Percentiles rank a stretch among this genome's conserved stretches.
These are phyloP conservation scores for Diacarnus erythraeanus DNA, from an alignment of 37 sponge, comb jelly and placozoan genomes.

Conservation along the genomic window DNA sequence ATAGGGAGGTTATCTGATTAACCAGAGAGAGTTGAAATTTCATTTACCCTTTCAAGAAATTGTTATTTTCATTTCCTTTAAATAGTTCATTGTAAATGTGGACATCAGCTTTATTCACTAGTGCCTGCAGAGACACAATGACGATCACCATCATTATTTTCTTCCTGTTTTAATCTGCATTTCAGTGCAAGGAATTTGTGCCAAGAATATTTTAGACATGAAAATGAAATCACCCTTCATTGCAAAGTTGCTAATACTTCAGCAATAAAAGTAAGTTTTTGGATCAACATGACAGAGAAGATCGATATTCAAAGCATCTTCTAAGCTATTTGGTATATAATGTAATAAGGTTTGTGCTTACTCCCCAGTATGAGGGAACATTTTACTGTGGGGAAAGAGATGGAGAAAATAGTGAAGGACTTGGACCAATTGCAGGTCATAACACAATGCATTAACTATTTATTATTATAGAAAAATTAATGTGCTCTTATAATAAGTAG, in stretches of 20 bases:
- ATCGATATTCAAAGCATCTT: background rate
- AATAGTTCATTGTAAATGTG: slow-evolving; percentile 76
- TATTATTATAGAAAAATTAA: too few relatives aligned
- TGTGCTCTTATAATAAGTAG: too few relatives aligned
- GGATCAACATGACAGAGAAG: background rate
- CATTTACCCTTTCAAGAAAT: slow-evolving; percentile 72
- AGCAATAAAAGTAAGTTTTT: background rate
- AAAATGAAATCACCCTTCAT: background rate
- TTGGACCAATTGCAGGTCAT: background rate
- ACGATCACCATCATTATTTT: too few relatives aligned
- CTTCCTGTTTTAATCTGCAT: too few relatives aligned
- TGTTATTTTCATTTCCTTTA: slow-evolving; percentile 57
- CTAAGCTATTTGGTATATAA: background rate
- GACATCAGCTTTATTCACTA: slow-evolving; percentile 65
- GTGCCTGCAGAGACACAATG: slow-evolving; percentile 56
- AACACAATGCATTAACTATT: too few relatives aligned
- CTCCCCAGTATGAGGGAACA: background rate
- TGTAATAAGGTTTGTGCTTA: background rate
- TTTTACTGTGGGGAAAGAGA: background rate
- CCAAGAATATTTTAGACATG: background rate
- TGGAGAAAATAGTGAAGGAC: background rate
- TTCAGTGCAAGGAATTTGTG: background rate
- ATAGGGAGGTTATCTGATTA: too few relatives aligned
- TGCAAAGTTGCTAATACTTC: background rate
- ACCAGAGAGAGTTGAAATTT: background rate